Evolutionary conservation across 2,888 invertebrate species (phyloP).

Genomic region (Achlya flavicornis): DNA sequence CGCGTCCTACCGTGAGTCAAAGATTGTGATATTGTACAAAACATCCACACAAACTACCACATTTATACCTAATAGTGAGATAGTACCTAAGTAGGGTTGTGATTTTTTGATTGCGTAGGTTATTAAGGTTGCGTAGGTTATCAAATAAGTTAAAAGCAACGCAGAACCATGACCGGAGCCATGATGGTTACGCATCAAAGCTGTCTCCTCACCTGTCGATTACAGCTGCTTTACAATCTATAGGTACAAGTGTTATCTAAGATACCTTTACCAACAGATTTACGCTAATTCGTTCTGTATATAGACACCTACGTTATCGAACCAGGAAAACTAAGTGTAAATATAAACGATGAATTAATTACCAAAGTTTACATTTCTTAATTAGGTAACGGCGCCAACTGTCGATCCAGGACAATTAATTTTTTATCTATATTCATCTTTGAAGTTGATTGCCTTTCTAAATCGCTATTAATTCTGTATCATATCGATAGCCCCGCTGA

Average conservation of each 20-base stretch:
- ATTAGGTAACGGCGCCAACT: constrained; percentile 15
- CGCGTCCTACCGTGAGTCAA: no score
- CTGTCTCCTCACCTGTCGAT: constrained; percentile 44
- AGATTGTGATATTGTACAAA: no score
- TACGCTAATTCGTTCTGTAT: no score
- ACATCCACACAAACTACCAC: no score
- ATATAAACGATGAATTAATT: constrained; percentile 3
- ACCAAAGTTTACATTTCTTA: constrained; percentile 11
- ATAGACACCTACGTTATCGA: not conserved
- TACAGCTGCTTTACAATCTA: constrained; percentile 35
- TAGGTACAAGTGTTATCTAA: constrained; percentile 9
- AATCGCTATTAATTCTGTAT: constrained; percentile 66
- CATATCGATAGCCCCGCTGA: constrained; percentile 64
- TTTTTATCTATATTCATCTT: constrained; percentile 49
- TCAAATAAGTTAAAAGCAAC: not conserved
- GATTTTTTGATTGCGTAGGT: no score
- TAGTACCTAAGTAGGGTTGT: no score
- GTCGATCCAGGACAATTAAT: constrained; percentile 38
- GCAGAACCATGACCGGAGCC: constrained; percentile 35
- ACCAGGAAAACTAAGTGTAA: not conserved
- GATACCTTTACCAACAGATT: not conserved
- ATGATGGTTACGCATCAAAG: constrained; percentile 44
- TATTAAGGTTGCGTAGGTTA: no score
- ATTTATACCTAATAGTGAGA: no score
- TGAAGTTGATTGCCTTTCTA: constrained; percentile 78